Evolutionary conservation across 2,888 invertebrate genomes (phyloP), one percentile per base, ranked within the genome.

Genomic region (Julus scandinavius): DNA sequence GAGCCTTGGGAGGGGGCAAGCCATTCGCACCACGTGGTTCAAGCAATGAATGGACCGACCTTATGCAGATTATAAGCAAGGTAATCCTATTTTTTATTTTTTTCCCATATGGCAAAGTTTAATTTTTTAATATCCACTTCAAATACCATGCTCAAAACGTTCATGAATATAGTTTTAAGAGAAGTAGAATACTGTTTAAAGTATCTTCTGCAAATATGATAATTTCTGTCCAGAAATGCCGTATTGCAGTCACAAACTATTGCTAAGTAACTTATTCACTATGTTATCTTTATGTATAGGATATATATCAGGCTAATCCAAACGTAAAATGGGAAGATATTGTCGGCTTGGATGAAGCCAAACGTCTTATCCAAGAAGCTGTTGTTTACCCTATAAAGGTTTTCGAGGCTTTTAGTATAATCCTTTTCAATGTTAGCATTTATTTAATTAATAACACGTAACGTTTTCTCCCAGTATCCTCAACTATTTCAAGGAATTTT

Each of bases 271-370:
- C 29, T 29, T 29, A 29, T 29, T 29, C 29, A 29, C 29, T 29
- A 2, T 54, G 15, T 72, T 72, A 17, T 72, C 86, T 11, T 89
- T 87, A 13, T 84, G 88, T 85, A 29, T 29, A 94, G 94, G 95
- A 95, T 91, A 94, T 95, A 80, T 94, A 95, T 87, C 93, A 94
- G 89, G 93, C 93, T 63, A 94, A 96, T 88, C 94, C 95, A 0
- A 94, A 95, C 85, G 94, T 96, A 0, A 94, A 93, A 83, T 98
- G 98, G 98, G 93, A 94, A 17, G 96, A 98, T 91, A 95, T 98
- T 83, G 95, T 95, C 90, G 96, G 96, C 4, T 93, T 98, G 90
- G 94, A 94, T 2, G 93, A 94, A 13, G 96, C 96, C 11, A 96
- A 97, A 91, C 94, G 94, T 91, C 92, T 96, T 89, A 93, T 98